Percentiles rank a stretch among this genome's conserved stretches.
phyloP scores from a whole-genome alignment of 2,888 invertebrate genomes.

The Sesamia inferens region DNA sequence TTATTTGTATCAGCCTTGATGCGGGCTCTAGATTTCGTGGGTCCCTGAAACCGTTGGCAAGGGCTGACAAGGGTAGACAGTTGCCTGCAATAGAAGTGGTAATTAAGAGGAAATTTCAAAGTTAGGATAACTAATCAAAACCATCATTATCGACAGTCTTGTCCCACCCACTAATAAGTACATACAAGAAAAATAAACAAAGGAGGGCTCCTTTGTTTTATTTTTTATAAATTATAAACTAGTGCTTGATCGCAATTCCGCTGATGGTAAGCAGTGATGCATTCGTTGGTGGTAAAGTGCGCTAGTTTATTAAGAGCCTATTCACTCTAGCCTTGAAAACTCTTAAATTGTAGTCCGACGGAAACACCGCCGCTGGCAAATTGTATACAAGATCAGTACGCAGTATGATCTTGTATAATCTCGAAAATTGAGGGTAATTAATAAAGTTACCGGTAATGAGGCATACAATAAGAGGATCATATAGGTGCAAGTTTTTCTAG shows the following conservation, averaged over 20 bases:
- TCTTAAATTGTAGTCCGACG: no score
- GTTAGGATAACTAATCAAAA: not conserved
- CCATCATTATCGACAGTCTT: not conserved
- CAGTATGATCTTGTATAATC: no score
- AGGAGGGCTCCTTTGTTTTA: not conserved
- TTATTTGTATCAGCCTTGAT: not conserved
- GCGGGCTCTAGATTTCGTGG: not conserved
- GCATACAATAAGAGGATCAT: not conserved
- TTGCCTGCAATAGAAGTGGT: not conserved
- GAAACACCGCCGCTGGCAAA: no score
- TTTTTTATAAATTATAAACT: no score
- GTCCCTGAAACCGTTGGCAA: not conserved
- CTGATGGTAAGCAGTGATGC: no score
- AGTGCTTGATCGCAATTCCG: no score
- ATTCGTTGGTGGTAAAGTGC: no score
- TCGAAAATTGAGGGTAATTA: conserved; percentile 23
- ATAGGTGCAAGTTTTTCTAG: conserved; percentile 12
- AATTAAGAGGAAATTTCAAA: not conserved
- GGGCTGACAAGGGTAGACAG: not conserved
- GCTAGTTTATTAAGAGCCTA: no score
- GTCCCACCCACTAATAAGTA: not conserved
- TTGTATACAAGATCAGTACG: no score
- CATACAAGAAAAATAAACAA: no score
- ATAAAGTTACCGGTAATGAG: conserved; percentile 16
- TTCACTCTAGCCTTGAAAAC: no score